Evolutionary conservation across 2,797 vertebrate genomes (phyloP).

Genomic region (Rhinatrema bivittatum): DNA sequence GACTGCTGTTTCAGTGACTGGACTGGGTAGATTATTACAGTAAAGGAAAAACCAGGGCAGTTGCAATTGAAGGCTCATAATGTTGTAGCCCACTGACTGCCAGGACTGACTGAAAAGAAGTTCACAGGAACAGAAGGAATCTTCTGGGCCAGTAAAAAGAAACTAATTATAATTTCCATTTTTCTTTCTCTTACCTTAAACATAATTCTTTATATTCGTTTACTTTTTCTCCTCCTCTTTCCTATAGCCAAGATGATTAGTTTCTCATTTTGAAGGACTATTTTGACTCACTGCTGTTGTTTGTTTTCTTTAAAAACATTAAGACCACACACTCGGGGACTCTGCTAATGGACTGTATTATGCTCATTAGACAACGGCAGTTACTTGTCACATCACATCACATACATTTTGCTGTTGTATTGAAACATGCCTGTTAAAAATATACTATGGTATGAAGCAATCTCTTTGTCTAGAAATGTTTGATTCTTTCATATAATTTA

Average conservation of each 20-base stretch:
- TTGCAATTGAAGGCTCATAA: neutral
- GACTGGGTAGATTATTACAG: too few relatives aligned
- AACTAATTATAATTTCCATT: too few relatives aligned
- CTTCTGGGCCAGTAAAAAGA: conserved; percentile 24
- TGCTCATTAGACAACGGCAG: conserved; percentile 45
- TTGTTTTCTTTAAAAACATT: conserved; percentile 40
- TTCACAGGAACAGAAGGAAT: too few relatives aligned
- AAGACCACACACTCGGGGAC: conserved; percentile 50
- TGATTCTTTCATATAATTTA: conserved; percentile 60
- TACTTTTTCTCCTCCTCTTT: too few relatives aligned
- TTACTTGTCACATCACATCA: conserved; percentile 55
- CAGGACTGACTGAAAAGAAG: too few relatives aligned
- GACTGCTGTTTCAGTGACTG: too few relatives aligned
- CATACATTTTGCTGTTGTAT: conserved; percentile 44
- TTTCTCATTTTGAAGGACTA: neutral
- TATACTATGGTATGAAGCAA: conserved; percentile 63
- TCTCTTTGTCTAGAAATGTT: conserved; percentile 51
- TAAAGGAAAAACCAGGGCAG: too few relatives aligned
- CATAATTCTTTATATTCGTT: too few relatives aligned
- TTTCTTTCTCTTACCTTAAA: too few relatives aligned
- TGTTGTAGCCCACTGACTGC: too few relatives aligned
- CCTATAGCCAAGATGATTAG: too few relatives aligned
- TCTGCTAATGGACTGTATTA: conserved; percentile 57
- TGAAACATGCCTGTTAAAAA: conserved; percentile 61
- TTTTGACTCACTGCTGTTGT: conserved; percentile 16